Percentiles rank a stretch among this genome's conserved stretches.
Evolutionary conservation across 1,140 invertebrate species (phyloP).

Genomic region (Phocides pigmalion): DNA sequence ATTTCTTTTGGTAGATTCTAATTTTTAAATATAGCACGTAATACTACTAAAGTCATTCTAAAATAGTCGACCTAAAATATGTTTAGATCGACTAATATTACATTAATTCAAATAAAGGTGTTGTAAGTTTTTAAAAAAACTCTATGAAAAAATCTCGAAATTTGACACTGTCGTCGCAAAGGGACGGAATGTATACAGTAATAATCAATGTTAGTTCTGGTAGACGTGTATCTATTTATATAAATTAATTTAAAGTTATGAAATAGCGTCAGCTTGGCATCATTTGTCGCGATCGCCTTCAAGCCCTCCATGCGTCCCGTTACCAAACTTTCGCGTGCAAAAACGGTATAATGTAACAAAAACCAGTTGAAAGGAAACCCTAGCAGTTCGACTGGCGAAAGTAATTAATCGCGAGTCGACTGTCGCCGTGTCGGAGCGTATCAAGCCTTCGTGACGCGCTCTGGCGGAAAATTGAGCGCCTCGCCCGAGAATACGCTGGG

Average conservation of each 20-base stretch:
- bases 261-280: constrained; percentile 23
- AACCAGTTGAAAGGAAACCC: constrained; percentile 70
- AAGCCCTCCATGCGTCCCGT: constrained; percentile 50
- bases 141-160: too few relatives aligned
- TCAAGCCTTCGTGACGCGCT: constrained; percentile 56
- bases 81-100: too few relatives aligned
- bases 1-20: too few relatives aligned
- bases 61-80: too few relatives aligned
- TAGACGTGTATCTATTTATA: too few relatives aligned
- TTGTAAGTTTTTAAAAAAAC: too few relatives aligned
- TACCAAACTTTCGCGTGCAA: constrained; percentile 63
- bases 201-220: too few relatives aligned
- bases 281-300: constrained; percentile 26
- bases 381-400: constrained; percentile 68
- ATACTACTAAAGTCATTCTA: too few relatives aligned
- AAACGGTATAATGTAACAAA: constrained; percentile 58
- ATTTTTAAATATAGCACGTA: too few relatives aligned
- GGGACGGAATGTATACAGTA: too few relatives aligned
- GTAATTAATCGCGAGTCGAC: constrained; percentile 72
- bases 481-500: constrained; percentile 36
- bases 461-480: constrained; percentile 59
- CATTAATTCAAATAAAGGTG: too few relatives aligned
- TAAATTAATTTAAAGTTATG: not conserved
- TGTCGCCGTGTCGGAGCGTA: constrained; percentile 70
- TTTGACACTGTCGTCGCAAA: too few relatives aligned